Conservation (phyloP, 1,140 invertebrate genomes). For the Papilio polytes region DNA sequence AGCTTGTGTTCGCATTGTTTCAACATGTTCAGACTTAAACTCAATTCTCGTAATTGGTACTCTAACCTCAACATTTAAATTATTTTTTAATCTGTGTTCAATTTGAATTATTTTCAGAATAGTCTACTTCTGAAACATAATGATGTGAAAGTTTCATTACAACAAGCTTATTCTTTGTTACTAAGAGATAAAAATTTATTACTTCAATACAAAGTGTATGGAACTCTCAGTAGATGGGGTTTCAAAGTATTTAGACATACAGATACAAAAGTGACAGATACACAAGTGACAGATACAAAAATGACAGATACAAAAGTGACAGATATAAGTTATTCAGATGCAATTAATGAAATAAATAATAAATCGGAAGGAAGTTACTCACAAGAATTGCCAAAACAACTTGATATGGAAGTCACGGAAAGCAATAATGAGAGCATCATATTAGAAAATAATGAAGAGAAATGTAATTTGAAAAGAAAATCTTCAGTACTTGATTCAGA, state of each 20-base stretch:
- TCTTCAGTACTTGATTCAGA: background rate
- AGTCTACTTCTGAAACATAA: slow-evolving; percentile 84
- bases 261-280: slow-evolving; percentile 18
- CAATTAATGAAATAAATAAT: slow-evolving; percentile 8
- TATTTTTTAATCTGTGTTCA: too few species aligned
- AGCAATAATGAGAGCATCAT: background rate
- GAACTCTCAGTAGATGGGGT: slow-evolving; percentile 85
- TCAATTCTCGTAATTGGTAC: too few species aligned
- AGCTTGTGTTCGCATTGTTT: too few species aligned
- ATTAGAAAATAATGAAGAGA: background rate
- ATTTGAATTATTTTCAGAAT: slow-evolving; percentile 81
- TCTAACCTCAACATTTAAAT: too few species aligned
- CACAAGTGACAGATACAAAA: too few species aligned
- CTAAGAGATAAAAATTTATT: slow-evolving; percentile 79
- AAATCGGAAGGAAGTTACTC: slow-evolving; percentile 26
- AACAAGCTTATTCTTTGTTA: slow-evolving; percentile 86
- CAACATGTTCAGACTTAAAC: too few species aligned
- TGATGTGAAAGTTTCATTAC: slow-evolving; percentile 84
- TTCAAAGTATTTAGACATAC: slow-evolving; percentile 79
- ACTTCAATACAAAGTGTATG: slow-evolving; percentile 86
- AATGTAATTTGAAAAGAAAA: background rate
- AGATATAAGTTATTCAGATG: background rate
- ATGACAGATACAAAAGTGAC: too few species aligned
- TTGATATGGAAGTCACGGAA: background rate
- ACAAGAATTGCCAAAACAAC: background rate